These are phyloP conservation scores for Tyria jacobaeae DNA, from an alignment of 2,888 invertebrate genomes.

Conservation along the genomic window DNA sequence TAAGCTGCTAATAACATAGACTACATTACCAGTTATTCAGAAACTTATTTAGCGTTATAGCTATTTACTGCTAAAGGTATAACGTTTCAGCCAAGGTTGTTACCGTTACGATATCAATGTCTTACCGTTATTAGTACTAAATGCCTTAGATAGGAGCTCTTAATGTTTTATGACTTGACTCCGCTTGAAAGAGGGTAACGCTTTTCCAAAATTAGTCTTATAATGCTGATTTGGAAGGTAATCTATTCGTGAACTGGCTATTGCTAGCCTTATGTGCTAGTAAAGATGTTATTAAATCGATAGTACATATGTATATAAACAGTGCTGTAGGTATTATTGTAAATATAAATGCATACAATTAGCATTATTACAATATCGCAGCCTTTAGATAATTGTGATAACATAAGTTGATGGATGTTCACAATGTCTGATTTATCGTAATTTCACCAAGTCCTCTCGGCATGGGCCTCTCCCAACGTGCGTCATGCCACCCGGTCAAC, in stretches of 20 bases:
- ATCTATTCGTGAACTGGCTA: not conserved
- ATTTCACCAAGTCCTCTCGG: too few species aligned
- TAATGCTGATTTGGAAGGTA: conserved; percentile 16
- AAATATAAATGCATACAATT: not conserved
- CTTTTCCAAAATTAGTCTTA: conserved; percentile 13
- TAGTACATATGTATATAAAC: not conserved
- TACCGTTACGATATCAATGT: conserved; percentile 31
- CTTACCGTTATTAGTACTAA: conserved; percentile 39
- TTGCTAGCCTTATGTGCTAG: conserved; percentile 5
- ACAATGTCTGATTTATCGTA: too few species aligned
- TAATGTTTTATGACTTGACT: conserved; percentile 36
- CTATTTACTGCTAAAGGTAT: conserved; percentile 29
- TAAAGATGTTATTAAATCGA: not conserved
- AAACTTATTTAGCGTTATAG: conserved; percentile 32
- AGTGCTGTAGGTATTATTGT: too few species aligned
- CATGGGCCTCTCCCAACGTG: too few species aligned
- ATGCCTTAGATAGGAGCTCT: conserved; percentile 33
- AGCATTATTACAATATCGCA: too few species aligned
- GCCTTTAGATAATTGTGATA: too few species aligned
- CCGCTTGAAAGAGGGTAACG: conserved; percentile 11
- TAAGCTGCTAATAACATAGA: not conserved
- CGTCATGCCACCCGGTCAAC: too few species aligned
- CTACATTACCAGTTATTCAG: conserved; percentile 22
- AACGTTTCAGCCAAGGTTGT: conserved; percentile 27
- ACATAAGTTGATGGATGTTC: too few species aligned